Evolutionary conservation across 2,888 invertebrate genomes (phyloP), one percentile per base, ranked within the genome.

Genomic region (Caenorhabditis sp.): DNA sequence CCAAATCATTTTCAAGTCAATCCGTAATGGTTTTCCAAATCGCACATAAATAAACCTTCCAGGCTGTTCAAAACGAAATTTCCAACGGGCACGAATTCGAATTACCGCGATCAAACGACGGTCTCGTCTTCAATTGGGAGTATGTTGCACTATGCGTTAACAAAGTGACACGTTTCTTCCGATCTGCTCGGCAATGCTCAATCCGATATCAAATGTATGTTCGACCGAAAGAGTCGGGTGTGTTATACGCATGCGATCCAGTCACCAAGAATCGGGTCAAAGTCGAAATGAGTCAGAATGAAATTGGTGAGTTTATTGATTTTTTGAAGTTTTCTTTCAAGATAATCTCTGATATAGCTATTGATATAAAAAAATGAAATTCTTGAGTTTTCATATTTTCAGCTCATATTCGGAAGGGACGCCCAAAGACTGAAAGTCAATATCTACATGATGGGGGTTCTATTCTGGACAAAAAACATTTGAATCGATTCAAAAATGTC

Each of bases 81-180:
- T 27, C 68, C 8, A 62, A 66, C 14, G 0, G 1, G 0, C 74
- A 74, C 25, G 20, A 31, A 4, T 43, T 72, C 14, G 72, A 67
- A n/a, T 14, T 20, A 38, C 20, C 38, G n/a, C n/a, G 23, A 14
- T 2, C 23, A 3, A 56, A 93, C 74, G 93, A 93, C 0, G 94
- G 93, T 0, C 95, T 94, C 87, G 93, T 93, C 27, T 93, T 95
- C 56, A 97, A 97, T 90, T 97, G 97, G 97, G 96, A 97, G 88
- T 91, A 95, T 88, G 94, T 94, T 10, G 92, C 95, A 25, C 95
- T 95, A 88, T 92, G 93, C 83, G 95, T 97, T 1, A 95, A 93
- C 89, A 92, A 93, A 75, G 92, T 92, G n/a, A 93, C 94, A 59
- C 54, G 67, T 10, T 76, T 76, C 66, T 82, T 80, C 59, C 67